A percentile compares a stretch with the other conserved stretches of the same genome.
These are phyloP conservation scores for Tipula vernalis DNA, from an alignment of 2,888 invertebrate genomes.

Conservation along the genomic window DNA sequence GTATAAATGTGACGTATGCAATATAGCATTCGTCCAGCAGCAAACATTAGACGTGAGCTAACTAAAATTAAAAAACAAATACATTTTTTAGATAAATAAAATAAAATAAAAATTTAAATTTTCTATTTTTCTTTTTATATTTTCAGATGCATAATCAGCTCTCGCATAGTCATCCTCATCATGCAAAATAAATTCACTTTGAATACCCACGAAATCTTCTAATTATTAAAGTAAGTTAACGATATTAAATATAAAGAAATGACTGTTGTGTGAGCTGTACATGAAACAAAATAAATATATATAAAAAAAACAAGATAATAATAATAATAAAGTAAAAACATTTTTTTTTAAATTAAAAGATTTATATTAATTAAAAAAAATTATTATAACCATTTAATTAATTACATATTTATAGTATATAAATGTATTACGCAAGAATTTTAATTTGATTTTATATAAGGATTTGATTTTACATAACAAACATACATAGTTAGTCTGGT, in stretches of 20 bases:
- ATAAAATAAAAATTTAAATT: not conserved
- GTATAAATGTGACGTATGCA: conserved; percentile 6
- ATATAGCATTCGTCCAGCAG: not conserved
- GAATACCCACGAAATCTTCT: not conserved
- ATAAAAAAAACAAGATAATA: not conserved
- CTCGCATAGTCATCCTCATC: conserved; percentile 4
- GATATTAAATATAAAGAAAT: conserved; percentile 1
- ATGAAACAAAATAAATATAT: not conserved
- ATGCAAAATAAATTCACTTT: not conserved
- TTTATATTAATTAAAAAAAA: not conserved
- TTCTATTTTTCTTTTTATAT: not conserved
- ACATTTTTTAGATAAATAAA: no score
- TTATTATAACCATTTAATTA: not conserved
- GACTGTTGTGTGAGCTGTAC: conserved; percentile 8
- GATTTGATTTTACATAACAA: not conserved
- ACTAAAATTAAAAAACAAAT: no score
- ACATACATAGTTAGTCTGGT: not conserved
- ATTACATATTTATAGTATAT: not conserved
- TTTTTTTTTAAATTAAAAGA: not conserved
- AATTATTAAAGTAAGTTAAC: not conserved
- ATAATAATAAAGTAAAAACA: not conserved
- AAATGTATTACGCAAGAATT: not conserved
- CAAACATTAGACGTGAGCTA: conserved; percentile 5
- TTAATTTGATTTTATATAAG: not conserved
- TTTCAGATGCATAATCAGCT: conserved; percentile 7